Evolutionary conservation across 2,797 vertebrate genomes (phyloP).

Genomic region (Leptoclinus maculatus): DNA sequence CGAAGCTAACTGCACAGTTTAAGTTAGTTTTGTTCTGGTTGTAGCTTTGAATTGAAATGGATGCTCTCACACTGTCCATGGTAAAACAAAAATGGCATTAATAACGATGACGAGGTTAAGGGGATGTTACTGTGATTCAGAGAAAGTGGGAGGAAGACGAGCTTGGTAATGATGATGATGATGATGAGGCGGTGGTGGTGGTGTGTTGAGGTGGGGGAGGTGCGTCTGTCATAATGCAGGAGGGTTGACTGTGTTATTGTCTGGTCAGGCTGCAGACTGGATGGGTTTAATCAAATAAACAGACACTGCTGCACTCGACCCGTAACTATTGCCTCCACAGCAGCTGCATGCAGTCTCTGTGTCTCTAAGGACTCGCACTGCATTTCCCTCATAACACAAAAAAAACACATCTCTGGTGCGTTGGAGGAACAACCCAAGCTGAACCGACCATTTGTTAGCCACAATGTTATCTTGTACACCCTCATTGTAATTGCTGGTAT

Average conservation of each 20-base stretch:
- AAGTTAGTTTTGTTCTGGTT: not conserved
- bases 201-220: slow-evolving; percentile 1
- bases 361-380: not conserved
- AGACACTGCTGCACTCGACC: not conserved
- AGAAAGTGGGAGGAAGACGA: not conserved
- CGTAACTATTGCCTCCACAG: slow-evolving; percentile 7
- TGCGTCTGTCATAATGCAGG: slow-evolving; percentile 24
- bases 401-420: not conserved
- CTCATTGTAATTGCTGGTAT: not conserved
- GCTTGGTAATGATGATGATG: not conserved
- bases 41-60: not conserved
- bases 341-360: not conserved
- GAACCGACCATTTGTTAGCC: not conserved
- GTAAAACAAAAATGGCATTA: not conserved
- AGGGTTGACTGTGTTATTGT: slow-evolving; percentile 35
- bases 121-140: not conserved
- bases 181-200: not conserved
- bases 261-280: slow-evolving; percentile 28
- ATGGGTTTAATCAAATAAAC: slow-evolving; percentile 35
- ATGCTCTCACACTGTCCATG: not conserved
- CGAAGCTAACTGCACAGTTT: not conserved
- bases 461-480: not conserved
- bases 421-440: not conserved
- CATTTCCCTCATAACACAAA: not conserved
- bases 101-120: not conserved